Evolutionary conservation across 2,797 vertebrate genomes (phyloP), one percentile per base, ranked within the genome.

Genomic region (Pterois miles): DNA sequence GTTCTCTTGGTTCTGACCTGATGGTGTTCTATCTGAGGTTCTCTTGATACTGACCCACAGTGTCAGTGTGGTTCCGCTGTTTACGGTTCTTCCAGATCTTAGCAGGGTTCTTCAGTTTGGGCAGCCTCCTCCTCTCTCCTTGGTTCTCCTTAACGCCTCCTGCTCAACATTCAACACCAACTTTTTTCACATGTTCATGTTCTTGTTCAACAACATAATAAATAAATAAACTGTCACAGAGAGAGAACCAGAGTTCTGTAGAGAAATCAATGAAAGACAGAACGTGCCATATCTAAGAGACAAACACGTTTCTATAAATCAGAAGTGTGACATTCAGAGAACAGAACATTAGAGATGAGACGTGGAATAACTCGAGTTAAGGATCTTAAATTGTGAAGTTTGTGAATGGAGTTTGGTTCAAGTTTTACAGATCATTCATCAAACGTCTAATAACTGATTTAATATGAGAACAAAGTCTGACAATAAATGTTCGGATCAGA

Each of bases 71-170:
- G 8, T 0, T 0, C 43, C 3, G 43, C 18, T 46, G 6, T 10
- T 22, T 18, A n/a, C 2, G 48, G 67, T 78, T 74, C 68, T 25
- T 86, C 78, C 84, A 70, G 48, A 89, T 50, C 40, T 56, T 67
- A n/a, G n/a, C 50, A 8, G 71, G 69, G 67, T 76, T 81, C 83
- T 73, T 88, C 7, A 88, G 48, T 60, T 20, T 74, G 1, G 23
- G 74, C 22, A 82, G 14, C 29, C 22, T 73, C 75, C 27, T 12
- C 52, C 54, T 22, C 12, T 54, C 23, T 33, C 4, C 23, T 43
- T 43, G 38, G 38, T 43, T 43, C 38, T 43, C 38, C 38, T 43
- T 43, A 43, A 43, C 38, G 43, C 18, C 43, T 65, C 59, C 81
- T 84, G 72, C 70, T 74, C 33, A 50, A 50, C 20, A 50, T 50